phyloP scores from a whole-genome alignment of 64 coral and sea anemone species.

The Trachythela sp. region DNA sequence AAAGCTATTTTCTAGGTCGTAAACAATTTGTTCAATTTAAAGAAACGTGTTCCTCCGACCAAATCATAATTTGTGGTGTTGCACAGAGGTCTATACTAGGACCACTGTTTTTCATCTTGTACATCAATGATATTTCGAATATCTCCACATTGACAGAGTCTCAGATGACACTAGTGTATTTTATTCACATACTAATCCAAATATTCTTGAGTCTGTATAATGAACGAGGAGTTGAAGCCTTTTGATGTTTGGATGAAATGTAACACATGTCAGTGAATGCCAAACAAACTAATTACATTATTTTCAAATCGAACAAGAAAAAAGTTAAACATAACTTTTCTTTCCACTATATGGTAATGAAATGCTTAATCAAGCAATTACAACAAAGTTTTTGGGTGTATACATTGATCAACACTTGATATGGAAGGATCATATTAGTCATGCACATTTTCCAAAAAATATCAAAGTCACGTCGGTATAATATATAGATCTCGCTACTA shows the following conservation, averaged over 20 bases:
- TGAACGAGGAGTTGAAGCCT: background rate
- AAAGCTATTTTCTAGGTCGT: background rate
- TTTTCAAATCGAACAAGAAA: too few species aligned
- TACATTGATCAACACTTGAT: background rate
- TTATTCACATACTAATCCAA: background rate
- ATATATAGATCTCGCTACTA: constrained; percentile 17
- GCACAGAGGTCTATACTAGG: too few species aligned
- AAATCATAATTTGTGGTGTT: too few species aligned
- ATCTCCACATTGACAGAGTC: background rate
- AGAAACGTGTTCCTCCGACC: too few species aligned
- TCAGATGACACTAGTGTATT: background rate
- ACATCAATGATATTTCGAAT: too few species aligned
- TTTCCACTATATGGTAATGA: too few species aligned
- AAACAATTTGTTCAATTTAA: constrained; percentile 24
- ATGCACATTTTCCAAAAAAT: constrained; percentile 27
- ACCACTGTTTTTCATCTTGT: too few species aligned
- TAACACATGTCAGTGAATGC: background rate
- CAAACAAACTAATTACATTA: background rate
- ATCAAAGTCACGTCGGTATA: constrained; percentile 20
- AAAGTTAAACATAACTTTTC: too few species aligned
- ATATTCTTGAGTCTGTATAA: background rate
- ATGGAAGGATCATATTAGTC: constrained; percentile 8
- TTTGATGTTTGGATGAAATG: background rate
- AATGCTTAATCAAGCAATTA: background rate
- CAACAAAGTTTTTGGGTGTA: background rate